Base-by-base conservation (phyloP, 2,888 invertebrate species). In the Neoaliturus tenellus region DNA sequence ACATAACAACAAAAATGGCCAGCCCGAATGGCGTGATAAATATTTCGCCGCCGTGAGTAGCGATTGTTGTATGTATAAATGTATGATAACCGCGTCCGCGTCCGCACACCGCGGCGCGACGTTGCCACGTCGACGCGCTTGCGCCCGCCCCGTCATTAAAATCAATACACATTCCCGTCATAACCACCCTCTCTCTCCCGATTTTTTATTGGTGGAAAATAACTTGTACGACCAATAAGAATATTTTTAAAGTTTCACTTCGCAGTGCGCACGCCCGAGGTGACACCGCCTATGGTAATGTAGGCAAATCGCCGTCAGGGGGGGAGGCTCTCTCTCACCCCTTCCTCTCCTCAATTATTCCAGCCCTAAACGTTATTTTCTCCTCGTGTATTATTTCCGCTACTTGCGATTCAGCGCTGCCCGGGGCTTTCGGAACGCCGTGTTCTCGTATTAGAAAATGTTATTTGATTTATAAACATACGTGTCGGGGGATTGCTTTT, bases 161-260 rank as follows among this genome's bases (percentile, higher is more conserved):
- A 84, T 84, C 84, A 84, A 84, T 84, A 84, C 84, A 80, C 83
- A 83, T 80, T 71, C 51, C 80, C 78, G 55, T 78, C 78, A 78
- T 78, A 78, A 48, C 80, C 80, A 14, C 67, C 51, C 58, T 80
- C 80, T 51, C 58, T 35, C 81, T 28, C 82, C 83, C 75, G 62
- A 85, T 81, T 85, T 84, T 83, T 85, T 83, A 82, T 85, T 83
- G 85, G 82, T 69, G 82, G 84, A 84, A 78, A 78, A 84, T 84
- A 82, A 82, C 67, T 82, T 78, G 67, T 82, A 82, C 84, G 84
- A 82, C 84, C 84, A 84, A 84, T 84, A 84, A 84, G 84, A 84
- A 81, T 84, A 84, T 84, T 85, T 82, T 85, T 85, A 83, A 83
- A 83, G 82, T 85, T 82, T 85, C 75, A 83, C 83, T 85, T 85